phyloP scores from a whole-genome alignment of 64 coral and sea anemone species.

The Pachyseris speciosa region DNA sequence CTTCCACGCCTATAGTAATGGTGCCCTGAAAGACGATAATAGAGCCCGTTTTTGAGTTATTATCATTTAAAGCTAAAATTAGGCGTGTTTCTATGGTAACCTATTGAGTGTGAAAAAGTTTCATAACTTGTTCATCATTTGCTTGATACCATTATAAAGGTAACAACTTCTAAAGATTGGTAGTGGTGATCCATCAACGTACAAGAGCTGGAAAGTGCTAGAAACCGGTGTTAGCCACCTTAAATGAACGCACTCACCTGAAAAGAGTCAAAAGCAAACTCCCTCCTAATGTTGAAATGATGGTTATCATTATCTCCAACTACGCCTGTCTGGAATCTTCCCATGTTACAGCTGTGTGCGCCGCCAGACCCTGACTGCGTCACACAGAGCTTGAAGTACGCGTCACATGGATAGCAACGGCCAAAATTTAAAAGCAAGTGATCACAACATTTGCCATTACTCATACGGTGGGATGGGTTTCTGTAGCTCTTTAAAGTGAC shows the following conservation, averaged over 20 bases:
- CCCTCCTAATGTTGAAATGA: slow-evolving; percentile 19
- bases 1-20: slow-evolving; percentile 63
- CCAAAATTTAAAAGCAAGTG: background rate
- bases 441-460: slow-evolving; percentile 77
- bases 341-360: slow-evolving; percentile 49
- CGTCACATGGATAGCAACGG: slow-evolving; percentile 59
- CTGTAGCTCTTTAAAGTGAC: slow-evolving; percentile 66
- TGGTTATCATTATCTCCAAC: slow-evolving; percentile 28
- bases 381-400: slow-evolving; percentile 71
- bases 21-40: slow-evolving; percentile 57
- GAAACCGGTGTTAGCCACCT: no score
- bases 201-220: no score
- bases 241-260: slow-evolving; percentile 2
- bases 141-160: no score
- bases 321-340: slow-evolving; percentile 18
- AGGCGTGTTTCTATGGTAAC: no score
- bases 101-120: no score
- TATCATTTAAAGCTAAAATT: background rate
- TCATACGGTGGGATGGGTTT: slow-evolving; percentile 65
- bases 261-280: slow-evolving; percentile 41
- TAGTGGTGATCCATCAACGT: background rate
- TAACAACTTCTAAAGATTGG: background rate
- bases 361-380: background rate
- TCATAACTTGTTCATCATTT: no score
- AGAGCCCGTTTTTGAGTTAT: no score